phyloP scores from a whole-genome alignment of 2,113 vertebrate genomes.

The Leucoraja erinaceus region DNA sequence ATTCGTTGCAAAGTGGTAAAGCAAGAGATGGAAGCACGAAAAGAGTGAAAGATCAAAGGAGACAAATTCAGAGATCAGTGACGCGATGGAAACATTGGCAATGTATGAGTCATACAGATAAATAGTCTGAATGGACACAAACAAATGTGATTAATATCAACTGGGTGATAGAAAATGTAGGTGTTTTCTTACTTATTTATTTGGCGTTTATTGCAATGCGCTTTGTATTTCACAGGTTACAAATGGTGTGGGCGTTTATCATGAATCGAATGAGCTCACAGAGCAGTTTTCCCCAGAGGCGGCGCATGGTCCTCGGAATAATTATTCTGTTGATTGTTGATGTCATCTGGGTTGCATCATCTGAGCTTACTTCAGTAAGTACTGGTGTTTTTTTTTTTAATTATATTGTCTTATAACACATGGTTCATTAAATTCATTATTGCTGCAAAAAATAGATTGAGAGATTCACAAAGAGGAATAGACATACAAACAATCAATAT shows the following conservation, averaged over 20 bases:
- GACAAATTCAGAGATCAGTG: background rate
- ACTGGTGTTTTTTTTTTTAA: background rate
- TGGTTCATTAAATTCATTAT: conserved; percentile 3
- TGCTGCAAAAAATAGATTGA: background rate
- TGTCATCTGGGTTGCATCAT: conserved; percentile 93
- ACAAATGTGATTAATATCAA: background rate
- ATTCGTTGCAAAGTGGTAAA: background rate
- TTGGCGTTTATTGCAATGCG: background rate
- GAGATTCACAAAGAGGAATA: background rate
- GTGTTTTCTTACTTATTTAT: background rate
- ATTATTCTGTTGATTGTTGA: conserved; percentile 87
- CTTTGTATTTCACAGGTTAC: conserved; percentile 44
- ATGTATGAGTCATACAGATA: background rate
- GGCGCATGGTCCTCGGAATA: conserved; percentile 81
- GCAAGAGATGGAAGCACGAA: background rate
- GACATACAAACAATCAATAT: too few species aligned
- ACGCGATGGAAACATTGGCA: background rate
- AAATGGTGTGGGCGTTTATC: conserved; percentile 82
- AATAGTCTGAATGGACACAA: background rate
- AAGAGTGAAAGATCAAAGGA: background rate
- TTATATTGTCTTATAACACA: background rate
- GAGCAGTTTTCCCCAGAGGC: conserved; percentile 71
- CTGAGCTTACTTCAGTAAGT: conserved; percentile 89
- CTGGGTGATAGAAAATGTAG: background rate
- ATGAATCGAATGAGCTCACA: conserved; percentile 87